Evolutionary conservation across 2,797 vertebrate genomes (phyloP), one percentile per base, ranked within the genome.

Genomic region (Tenualosa thibaudeaui): DNA sequence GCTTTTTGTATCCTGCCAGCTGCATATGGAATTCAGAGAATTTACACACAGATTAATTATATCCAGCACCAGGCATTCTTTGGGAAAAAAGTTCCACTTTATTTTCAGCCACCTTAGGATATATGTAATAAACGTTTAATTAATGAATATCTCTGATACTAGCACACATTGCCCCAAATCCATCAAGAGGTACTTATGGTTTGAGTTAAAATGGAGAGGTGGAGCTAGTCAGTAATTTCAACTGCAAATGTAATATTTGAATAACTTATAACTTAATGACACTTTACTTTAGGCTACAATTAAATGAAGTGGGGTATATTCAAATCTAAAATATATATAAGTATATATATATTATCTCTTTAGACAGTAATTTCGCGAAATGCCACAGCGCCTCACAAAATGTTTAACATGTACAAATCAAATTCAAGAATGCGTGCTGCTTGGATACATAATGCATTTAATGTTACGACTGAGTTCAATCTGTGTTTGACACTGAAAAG

Each of bases 11-110:
- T 19, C 71, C 17, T 78, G 71, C 37, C 71, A 78, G 15, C 43
- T 78, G 71, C 71, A n/a, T 46, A 6, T 78, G 12, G 71, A 78
- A 46, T 46, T 13, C 71, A 8, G 40, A 37, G 71, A 46, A 78
- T 78, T 78, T 46, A 78, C 15, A 19, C 40, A 46, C 71, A 78
- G 71, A 78, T 78, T 43, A 78, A 78, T 78, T 78, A 78, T 78
- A 46, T 78, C 17, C 40, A 78, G 37, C 31, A 19, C 37, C 37
- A 43, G 4, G 15, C 68, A 68, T 43, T 78, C 71, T 78, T 78
- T 3, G 54, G 19, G 19, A 56, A 56, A 56, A 54, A 43, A 46
- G 17, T 43, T 78, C 15, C 40, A 19, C 40, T 46, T 46, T 19
- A 9, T 3, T 46, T 78, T 78, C 40, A 9, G 17, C 19, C 6